These are phyloP conservation scores for Mythimna ferrago DNA, from an alignment of 2,888 invertebrate species.

Conservation along the genomic window DNA sequence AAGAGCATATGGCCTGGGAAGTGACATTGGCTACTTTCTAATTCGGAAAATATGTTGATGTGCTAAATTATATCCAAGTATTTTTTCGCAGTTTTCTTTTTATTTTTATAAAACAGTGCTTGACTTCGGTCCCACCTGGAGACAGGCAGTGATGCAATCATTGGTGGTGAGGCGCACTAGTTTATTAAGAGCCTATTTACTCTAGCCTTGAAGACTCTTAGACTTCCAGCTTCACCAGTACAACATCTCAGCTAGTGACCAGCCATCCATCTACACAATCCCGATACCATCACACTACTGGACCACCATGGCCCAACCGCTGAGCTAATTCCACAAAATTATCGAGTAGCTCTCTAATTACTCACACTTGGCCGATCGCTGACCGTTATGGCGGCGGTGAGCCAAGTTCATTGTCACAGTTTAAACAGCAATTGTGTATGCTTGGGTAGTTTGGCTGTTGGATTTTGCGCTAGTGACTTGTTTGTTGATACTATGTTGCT, in stretches of 20 bases:
- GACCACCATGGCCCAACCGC: constrained; percentile 11
- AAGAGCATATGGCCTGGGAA: too few species aligned
- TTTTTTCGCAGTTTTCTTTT: too few species aligned
- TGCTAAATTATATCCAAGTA: too few species aligned
- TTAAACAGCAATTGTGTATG: constrained; percentile 67
- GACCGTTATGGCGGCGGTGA: constrained; percentile 71
- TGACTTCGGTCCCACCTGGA: too few species aligned
- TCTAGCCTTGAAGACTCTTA: too few species aligned
- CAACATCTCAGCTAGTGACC: too few species aligned
- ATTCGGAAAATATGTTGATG: too few species aligned
- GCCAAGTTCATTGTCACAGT: constrained; percentile 74
- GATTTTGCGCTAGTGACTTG: constrained; percentile 30
- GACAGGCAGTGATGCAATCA: too few species aligned
- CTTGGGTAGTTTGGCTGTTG: constrained; percentile 47
- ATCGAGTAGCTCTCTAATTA: constrained; percentile 71
- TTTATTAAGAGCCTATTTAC: too few species aligned
- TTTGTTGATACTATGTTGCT: constrained; percentile 1
- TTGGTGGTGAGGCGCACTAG: too few species aligned
- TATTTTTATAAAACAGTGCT: too few species aligned
- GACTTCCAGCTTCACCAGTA: not conserved
- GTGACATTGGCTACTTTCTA: too few species aligned
- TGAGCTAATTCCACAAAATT: constrained; percentile 55
- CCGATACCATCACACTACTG: not conserved
- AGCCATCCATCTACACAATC: not conserved
- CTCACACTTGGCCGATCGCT: constrained; percentile 64